Evolutionary conservation across 2,888 invertebrate genomes (phyloP), one percentile per base, ranked within the genome.

Genomic region (Ellobium chinense): DNA sequence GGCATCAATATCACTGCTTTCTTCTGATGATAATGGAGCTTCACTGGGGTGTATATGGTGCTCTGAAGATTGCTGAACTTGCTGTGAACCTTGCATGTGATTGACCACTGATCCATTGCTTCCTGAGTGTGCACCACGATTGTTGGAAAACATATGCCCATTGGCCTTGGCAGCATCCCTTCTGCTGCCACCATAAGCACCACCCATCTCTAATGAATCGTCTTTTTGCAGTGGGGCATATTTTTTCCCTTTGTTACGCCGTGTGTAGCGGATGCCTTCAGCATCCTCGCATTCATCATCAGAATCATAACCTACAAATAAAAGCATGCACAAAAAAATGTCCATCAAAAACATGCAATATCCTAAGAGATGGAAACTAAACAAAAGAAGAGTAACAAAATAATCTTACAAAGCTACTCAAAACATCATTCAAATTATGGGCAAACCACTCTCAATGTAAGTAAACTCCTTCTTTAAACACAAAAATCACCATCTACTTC

Each of bases 251-350:
- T 88, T 88, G 83, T 86, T 89, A 82, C 88, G 85, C 46, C 89
- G 87, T 65, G 88, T 88, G 85, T 89, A 89, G 76, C 83, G 86
- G 65, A 88, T 84, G 75, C 87, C 87, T 46, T 87, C 87, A 46
- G 83, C 84, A 74, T 89, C 88, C 76, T 88, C 90, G 78, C 88
- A 88, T 74, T 90, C 91, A 79, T 92, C 92, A 83, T 92, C 92
- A 56, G 90, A 87, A 83, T 91, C 91, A 87, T 89, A 91, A 82
- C 91, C 91, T 91, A 91, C 68, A 91, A 89, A 86, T 66, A 80
- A 85, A 86, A 87, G 83, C 86, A 86, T 87, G 87, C 87, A 87
- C 82, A 86, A 76, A 77, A 75, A 31, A 46, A 46, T 36, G 34
- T 29, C 69, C 58, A 78, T 78, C 70, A 78, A 78, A 78, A 9